Evolutionary conservation across 2,888 invertebrate genomes (phyloP), one percentile per base, ranked within the genome.

Genomic region (Argyresthia goedartella): DNA sequence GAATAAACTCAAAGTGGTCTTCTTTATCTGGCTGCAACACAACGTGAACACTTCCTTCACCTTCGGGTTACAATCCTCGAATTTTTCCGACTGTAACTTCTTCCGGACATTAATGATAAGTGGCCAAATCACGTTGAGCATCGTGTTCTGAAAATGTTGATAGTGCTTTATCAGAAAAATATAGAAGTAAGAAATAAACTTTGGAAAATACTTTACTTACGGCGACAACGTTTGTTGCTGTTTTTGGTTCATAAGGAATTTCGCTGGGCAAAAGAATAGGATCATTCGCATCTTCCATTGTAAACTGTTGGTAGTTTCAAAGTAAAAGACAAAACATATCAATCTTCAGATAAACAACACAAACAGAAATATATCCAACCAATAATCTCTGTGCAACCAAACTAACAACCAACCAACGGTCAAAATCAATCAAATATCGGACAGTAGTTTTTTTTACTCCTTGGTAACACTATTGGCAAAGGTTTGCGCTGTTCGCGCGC

Each of bases 1-100:
- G 54, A 85, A 68, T 51, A 84, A 66, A 55, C 67, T 69, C 25
- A 76, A 53, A 8, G 80, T 55, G 60, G 78, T 77, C 63, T 85
- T 86, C 53, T 72, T 72, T 49, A 86, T 77, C 69, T 86, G 86
- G 60, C 76, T 82, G 36, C 73, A 65, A 62, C 82, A 79, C 13
- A 86, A 59, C 13, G 65, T 61, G 53, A 70, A 81, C n/a, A 79
- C 65, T 59, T 78, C 74, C 34, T 66, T 64, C 49, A 80, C 54
- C 3, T 52, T 52, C 13, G 66, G 51, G 33, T 59, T 57, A 46
- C 65, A 60, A 46, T 62, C 57, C 34, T 61, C 61, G 36, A 59
- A 57, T 33, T 59, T 60, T 11, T 51, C 53, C 43, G 57, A 54
- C 4, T 67, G 61, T 34, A 79, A 56, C 57, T 69, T 71, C 13